Base-by-base conservation (phyloP, 2,888 invertebrate species). In the Auanema sp. region DNA sequence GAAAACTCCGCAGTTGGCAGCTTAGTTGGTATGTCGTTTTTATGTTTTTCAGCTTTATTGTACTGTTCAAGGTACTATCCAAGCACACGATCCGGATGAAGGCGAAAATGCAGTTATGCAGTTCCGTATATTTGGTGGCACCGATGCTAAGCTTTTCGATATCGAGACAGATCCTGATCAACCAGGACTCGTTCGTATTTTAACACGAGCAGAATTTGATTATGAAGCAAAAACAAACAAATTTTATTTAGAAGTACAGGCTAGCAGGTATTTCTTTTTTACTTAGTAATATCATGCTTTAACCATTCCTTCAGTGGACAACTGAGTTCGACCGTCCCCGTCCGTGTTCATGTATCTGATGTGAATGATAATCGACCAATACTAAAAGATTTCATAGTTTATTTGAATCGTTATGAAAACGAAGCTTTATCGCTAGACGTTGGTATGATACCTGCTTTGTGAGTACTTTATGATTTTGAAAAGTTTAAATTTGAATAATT, bases 1-100 rank as follows among this genome's bases (percentile, higher is more conserved):
- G 97, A 98, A 86, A 97, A 98, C 84, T 93, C 93, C n/a, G 95
- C 96, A 0, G 89, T 94, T 0, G 96, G 94, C 0, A 92, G 94
- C 0, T 91, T 91, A 0, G 92, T 97, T 0, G 95, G 60, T 56
- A 14, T 12, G 60, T n/a, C n/a, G n/a, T n/a, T n/a, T n/a, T n/a
- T n/a, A n/a, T 24, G n/a, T 8, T 52, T 18, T 16, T 23, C 4
- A 55, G 42, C 11, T 54, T 14, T 49, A 16, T n/a, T 49, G 16
- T 14, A 10, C 12, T 16, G 12, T 16, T 59, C 33, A 10, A 59
- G 60, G 94, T 0, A 91, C 91, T 80, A 90, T 96, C 60, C 89
- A 90, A 79, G 92, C 95, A 0, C 90, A 89, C 76, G 95, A 96
- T 85, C 92, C 93, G 0, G 95, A 96, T 78, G 92, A 93, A 82